Evolutionary conservation across 2,113 vertebrate genomes (phyloP), one percentile per base, ranked within the genome.

Genomic region (Myotis brandtii): DNA sequence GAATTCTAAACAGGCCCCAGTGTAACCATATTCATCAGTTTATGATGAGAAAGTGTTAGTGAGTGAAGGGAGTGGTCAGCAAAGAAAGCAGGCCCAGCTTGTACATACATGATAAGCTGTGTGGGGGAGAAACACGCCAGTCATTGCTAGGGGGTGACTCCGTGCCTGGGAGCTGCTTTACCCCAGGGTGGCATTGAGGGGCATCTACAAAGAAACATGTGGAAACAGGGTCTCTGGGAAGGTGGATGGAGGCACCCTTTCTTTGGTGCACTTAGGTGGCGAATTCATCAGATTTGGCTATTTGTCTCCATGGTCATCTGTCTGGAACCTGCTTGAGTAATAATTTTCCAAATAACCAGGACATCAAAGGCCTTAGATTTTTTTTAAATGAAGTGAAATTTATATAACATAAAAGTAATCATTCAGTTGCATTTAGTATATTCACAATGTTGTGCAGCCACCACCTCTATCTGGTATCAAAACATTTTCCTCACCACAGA

Each of bases 1-100:
- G 86, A 52, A 73, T 89, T 67, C 92, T 94, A 83, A 97, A 88
- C 73, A 97, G 62, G 0, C 0, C 23, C 80, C n/a, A 14, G 7
- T 59, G 20, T 25, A 56, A 82, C 32, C 86, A 91, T 37, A 86
- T 85, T 30, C 82, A 85, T 52, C 40, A n/a, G 52, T 50, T 25
- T 25, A 17, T 40, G 73, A 64, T 64, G 34, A 90, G 66, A 87
- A 69, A 34, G n/a, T 6, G 9, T 32, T 59, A 27, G 13, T 30
- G 76, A 62, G 77, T 52, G 66, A 81, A 85, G 46, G 62, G 96
- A 50, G 50, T 46, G 92, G 66, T 56, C 67, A n/a, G 14, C 30
- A 23, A 54, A 76, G 34, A 50, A 69, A 46, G 8, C 62, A 6
- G 10, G 12, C 13, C n/a, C 40, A 0, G 12, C 34, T 48, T 56